A percentile compares a stretch with the other conserved stretches of the same genome.
Conservation (phyloP, 2,797 vertebrate genomes). For the Kryptopterus vitreolus region DNA sequence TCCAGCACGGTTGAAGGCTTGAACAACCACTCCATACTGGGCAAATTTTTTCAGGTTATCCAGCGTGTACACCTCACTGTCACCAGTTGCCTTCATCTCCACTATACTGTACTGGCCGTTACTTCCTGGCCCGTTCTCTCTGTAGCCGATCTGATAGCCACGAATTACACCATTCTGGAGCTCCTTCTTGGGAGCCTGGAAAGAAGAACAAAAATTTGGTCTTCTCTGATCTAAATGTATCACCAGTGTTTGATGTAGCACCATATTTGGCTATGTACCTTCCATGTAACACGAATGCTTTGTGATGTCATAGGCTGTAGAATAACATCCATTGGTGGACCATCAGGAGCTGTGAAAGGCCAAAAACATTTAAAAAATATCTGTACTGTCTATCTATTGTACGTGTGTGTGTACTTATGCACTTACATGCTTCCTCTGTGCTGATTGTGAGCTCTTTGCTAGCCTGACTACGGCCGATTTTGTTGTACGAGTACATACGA, state of each 20-base stretch:
- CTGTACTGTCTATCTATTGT: not conserved
- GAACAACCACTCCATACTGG: conserved; percentile 95
- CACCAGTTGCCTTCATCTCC: conserved; percentile 97
- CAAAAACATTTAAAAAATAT: conserved; percentile 18
- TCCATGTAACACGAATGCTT: conserved; percentile 98
- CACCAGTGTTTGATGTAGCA: not conserved
- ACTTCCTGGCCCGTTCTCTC: conserved; percentile 96
- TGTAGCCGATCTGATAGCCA: conserved; percentile 96
- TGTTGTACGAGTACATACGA: conserved; percentile 97
- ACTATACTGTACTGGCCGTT: conserved; percentile 97
- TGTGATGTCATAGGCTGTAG: conserved; percentile 94
- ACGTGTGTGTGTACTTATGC: not conserved
- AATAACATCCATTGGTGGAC: conserved; percentile 94
- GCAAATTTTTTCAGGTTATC: conserved; percentile 98
- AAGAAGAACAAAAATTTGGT: not conserved
- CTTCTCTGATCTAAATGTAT: not conserved
- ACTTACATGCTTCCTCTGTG: conserved; percentile 94
- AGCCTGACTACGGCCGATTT: conserved; percentile 93
- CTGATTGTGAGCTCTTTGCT: conserved; percentile 97
- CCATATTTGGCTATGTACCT: conserved; percentile 71
- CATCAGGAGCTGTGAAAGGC: conserved; percentile 84
- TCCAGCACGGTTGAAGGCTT: conserved; percentile 95
- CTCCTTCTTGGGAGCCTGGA: conserved; percentile 92
- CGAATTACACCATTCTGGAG: conserved; percentile 96
- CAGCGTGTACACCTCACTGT: conserved; percentile 95